phyloP scores from a whole-genome alignment of 2,797 vertebrate species.

The Pipistrellus nathusii region DNA sequence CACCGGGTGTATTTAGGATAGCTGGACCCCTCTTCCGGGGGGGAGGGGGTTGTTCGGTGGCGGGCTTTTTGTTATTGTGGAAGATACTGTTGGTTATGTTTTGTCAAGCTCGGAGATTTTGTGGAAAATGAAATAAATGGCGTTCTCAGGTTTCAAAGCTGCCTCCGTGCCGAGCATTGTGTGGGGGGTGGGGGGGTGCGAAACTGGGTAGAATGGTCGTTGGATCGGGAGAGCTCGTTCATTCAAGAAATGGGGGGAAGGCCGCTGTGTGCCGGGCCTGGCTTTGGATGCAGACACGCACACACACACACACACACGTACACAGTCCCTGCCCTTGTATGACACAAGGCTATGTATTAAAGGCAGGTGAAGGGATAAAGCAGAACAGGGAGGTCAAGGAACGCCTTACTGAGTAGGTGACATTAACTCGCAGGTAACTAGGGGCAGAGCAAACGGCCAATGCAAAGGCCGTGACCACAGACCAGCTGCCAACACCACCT shows the following conservation, averaged over 20 bases:
- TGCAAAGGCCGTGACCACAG: not conserved
- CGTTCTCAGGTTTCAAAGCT: slow-evolving; percentile 61
- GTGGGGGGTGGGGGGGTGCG: slow-evolving; percentile 61
- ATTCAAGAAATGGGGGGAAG: slow-evolving; percentile 44
- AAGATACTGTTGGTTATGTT: not conserved
- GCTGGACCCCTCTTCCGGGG: not conserved
- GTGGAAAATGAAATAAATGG: slow-evolving; percentile 62
- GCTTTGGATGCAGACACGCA: not conserved
- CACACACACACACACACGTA: not conserved
- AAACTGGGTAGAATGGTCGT: slow-evolving; percentile 37
- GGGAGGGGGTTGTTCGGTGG: slow-evolving; percentile 27
- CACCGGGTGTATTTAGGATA: not conserved
- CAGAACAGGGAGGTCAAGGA: not conserved
- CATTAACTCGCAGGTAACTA: not conserved
- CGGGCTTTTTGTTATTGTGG: slow-evolving; percentile 6
- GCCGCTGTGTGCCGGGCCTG: not conserved
- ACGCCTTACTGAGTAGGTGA: not conserved
- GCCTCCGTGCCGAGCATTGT: slow-evolving; percentile 10
- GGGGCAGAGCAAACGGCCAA: not conserved
- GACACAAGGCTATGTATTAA: not conserved
- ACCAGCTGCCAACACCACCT: not conserved
- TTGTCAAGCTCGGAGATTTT: slow-evolving; percentile 33
- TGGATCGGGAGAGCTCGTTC: slow-evolving; percentile 37
- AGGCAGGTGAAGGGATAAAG: not conserved
- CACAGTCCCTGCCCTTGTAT: not conserved